A percentile compares a stretch with the other conserved stretches of the same genome.
Conservation (phyloP, 2,888 invertebrate genomes). For the Dione vanillae region DNA sequence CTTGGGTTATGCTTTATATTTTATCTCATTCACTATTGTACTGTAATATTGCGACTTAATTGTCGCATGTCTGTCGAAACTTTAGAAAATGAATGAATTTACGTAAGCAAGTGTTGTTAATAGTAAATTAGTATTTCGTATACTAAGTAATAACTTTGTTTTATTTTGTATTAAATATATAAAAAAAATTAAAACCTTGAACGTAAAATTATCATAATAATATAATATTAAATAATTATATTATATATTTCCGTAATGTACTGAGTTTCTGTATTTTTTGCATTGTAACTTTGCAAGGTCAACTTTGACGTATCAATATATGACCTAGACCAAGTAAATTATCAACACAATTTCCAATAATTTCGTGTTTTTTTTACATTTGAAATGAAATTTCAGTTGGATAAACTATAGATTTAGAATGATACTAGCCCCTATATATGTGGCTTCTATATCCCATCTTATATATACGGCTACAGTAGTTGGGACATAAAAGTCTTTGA, state of each 20-base stretch:
- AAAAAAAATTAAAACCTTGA: neutral
- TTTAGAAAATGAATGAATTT: neutral
- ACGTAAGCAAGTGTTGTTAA: neutral
- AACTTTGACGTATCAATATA: neutral
- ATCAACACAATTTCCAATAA: too few species aligned
- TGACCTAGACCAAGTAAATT: too few species aligned
- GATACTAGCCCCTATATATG: too few species aligned
- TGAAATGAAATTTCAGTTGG: too few species aligned
- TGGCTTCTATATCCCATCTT: too few species aligned
- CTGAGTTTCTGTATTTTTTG: neutral
- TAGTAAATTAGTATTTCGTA: neutral
- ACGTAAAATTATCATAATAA: slow-evolving; percentile 3
- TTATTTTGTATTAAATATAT: neutral
- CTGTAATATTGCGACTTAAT: neutral
- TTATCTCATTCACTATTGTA: neutral
- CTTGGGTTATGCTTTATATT: slow-evolving; percentile 42
- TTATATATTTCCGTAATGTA: too few species aligned
- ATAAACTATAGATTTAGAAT: too few species aligned
- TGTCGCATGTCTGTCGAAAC: slow-evolving; percentile 10
- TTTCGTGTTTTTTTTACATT: too few species aligned
- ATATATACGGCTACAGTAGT: too few species aligned
- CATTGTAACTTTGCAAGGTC: neutral
- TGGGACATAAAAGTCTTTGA: too few species aligned
- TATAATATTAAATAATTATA: too few species aligned
- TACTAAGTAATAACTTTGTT: neutral